Conservation (phyloP, 1,140 invertebrate genomes). For the Lerema accius region DNA sequence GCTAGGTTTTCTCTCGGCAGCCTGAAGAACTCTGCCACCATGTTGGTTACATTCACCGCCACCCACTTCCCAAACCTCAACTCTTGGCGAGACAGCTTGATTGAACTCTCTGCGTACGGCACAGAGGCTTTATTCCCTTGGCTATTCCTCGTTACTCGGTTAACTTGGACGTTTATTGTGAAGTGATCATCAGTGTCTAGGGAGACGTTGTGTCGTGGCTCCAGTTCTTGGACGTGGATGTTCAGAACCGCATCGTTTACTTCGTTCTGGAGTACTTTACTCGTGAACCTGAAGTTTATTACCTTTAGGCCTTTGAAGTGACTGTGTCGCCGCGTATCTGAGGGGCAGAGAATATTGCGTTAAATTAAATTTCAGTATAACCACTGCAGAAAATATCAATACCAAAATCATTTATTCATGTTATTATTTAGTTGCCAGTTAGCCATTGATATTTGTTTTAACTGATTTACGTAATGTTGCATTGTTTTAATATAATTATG, state of each 20-base stretch:
- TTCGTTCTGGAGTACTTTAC: constrained; percentile 82
- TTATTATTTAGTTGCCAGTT: constrained; percentile 25
- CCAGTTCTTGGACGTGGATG: constrained; percentile 79
- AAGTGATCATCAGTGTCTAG: constrained; percentile 57
- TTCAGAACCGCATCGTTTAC: constrained; percentile 83
- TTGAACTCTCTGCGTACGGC: constrained; percentile 60
- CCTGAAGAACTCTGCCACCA: constrained; percentile 90
- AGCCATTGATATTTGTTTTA: background rate
- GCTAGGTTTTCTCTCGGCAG: constrained; percentile 88
- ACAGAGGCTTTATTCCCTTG: constrained; percentile 70
- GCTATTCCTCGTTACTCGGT: constrained; percentile 69
- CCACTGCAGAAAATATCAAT: no score
- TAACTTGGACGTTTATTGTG: constrained; percentile 71
- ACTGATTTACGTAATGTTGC: no score
- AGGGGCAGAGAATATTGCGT: constrained; percentile 8
- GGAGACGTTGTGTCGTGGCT: constrained; percentile 59
- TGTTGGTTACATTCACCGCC: constrained; percentile 88
- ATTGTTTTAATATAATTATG: no score
- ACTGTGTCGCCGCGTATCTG: constrained; percentile 77
- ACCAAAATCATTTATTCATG: no score
- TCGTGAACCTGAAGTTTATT: constrained; percentile 83
- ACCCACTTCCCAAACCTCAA: constrained; percentile 86
- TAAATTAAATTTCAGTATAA: no score
- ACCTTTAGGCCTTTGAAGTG: constrained; percentile 78
- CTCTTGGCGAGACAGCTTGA: constrained; percentile 68